A percentile compares a stretch with the other conserved stretches of the same genome.
phyloP scores from a whole-genome alignment of 1,140 invertebrate species.

The Drosophila persimilis region DNA sequence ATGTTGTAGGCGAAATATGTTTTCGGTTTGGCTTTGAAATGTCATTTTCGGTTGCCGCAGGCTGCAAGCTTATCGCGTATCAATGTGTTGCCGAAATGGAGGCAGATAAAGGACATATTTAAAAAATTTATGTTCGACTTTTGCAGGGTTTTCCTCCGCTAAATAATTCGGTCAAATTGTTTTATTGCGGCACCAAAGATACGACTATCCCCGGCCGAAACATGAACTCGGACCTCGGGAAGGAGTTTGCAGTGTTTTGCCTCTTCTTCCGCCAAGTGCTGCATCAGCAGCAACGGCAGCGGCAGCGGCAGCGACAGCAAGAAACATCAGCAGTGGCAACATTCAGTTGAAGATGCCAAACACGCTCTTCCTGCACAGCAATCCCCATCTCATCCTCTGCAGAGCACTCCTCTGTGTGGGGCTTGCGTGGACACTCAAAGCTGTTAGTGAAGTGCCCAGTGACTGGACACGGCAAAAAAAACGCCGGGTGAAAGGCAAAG shows the following conservation, averaged over 20 bases:
- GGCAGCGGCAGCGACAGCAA: constrained; percentile 19
- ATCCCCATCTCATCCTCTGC: neutral
- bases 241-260: constrained; percentile 7
- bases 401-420: neutral
- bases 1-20: constrained; percentile 72
- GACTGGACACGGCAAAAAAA: constrained; percentile 13
- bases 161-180: constrained; percentile 29
- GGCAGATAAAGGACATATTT: constrained; percentile 24
- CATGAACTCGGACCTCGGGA: neutral
- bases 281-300: constrained; percentile 42
- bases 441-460: constrained; percentile 68
- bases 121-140: constrained; percentile 16
- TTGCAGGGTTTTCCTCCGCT: constrained; percentile 3
- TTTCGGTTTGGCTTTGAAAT: constrained; percentile 67
- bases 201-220: neutral
- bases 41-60: constrained; percentile 54
- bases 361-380: constrained; percentile 36
- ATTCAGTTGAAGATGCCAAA: constrained; percentile 70
- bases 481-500: constrained; percentile 2
- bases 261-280: constrained; percentile 22
- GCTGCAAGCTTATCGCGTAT: constrained; percentile 9
- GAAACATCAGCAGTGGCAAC: constrained; percentile 31
- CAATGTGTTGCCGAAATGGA: neutral
- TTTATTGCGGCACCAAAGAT: constrained; percentile 15
- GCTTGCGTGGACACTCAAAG: constrained; percentile 47